A percentile compares a stretch with the other conserved stretches of the same genome.
phyloP scores from a whole-genome alignment of 2,888 invertebrate genomes.

The Ormyrus rosae region DNA sequence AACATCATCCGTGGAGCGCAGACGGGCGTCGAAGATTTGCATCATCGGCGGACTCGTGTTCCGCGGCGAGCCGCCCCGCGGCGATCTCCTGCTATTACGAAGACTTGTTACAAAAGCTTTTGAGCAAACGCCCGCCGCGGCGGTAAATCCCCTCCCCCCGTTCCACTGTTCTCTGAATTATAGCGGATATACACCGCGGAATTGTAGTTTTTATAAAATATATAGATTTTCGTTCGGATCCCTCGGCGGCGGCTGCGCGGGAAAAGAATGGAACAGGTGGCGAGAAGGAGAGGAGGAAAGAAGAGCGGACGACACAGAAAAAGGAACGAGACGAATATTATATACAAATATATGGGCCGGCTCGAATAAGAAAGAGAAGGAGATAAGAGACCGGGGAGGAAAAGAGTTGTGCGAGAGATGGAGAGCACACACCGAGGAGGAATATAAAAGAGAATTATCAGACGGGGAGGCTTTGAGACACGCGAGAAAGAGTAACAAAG shows the following conservation, averaged over 20 bases:
- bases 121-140: too few species aligned
- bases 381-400: too few species aligned
- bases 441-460: neutral
- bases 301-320: neutral
- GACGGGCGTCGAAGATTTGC: slow-evolving; percentile 11
- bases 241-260: neutral
- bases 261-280: neutral
- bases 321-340: neutral
- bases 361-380: neutral
- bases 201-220: too few species aligned
- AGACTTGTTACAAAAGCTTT: too few species aligned
- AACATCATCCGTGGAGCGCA: slow-evolving; percentile 8
- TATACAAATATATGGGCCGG: too few species aligned
- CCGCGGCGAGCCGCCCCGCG: too few species aligned
- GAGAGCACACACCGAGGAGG: neutral
- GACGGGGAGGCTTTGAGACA: too few species aligned
- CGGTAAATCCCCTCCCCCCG: too few species aligned
- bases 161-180: too few species aligned
- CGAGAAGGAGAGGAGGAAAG: slow-evolving; percentile 4
- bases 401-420: neutral
- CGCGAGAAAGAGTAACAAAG: slow-evolving; percentile 3
- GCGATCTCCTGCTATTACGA: too few species aligned
- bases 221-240: too few species aligned
- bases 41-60: neutral
- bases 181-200: neutral